Conservation (phyloP, 1,140 invertebrate genomes). For the Manduca sexta region DNA sequence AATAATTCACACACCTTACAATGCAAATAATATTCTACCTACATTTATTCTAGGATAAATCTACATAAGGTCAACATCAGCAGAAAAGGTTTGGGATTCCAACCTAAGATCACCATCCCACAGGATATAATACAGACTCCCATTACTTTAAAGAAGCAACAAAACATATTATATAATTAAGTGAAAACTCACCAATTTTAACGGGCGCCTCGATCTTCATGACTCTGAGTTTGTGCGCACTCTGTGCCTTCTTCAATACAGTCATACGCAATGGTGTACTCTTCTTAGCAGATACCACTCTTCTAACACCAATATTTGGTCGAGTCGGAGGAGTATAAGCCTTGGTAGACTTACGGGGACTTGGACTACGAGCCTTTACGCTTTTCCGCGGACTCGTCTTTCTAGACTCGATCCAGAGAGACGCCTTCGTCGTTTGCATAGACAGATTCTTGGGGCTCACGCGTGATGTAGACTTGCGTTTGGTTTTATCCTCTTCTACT, state of each 20-base stretch:
- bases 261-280: conserved; percentile 26
- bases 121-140: too few relatives aligned
- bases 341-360: neutral
- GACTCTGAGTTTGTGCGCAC: conserved; percentile 17
- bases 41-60: too few relatives aligned
- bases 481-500: conserved; percentile 2
- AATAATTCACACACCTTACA: too few relatives aligned
- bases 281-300: conserved; percentile 9
- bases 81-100: too few relatives aligned
- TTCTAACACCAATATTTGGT: conserved; percentile 2
- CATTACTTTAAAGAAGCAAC: too few relatives aligned
- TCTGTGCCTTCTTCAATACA: conserved; percentile 25
- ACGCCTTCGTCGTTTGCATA: conserved; percentile 32
- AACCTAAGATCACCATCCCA: too few relatives aligned
- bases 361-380: neutral
- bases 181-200: conserved; percentile 17
- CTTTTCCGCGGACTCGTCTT: conserved; percentile 25
- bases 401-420: conserved; percentile 42
- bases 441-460: conserved; percentile 3
- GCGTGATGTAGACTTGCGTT: conserved; percentile 5
- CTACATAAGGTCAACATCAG: too few relatives aligned
- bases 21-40: too few relatives aligned
- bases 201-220: conserved; percentile 30
- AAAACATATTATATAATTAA: neutral
- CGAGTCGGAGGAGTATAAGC: neutral